Base-by-base conservation (phyloP, 2,113 vertebrate genomes). In the Hippocampus mohnikei region DNA sequence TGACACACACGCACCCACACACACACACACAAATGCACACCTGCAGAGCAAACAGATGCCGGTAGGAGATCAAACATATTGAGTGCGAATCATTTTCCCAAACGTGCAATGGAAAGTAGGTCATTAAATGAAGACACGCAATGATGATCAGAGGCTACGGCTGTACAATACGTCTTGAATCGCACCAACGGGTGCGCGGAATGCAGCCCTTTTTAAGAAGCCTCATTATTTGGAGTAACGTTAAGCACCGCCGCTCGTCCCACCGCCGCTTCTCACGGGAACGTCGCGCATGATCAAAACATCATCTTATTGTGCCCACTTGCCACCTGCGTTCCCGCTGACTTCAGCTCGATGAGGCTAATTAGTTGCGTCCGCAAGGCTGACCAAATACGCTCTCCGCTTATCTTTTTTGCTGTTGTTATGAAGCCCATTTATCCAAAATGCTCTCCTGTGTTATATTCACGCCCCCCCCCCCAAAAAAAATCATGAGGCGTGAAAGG, bases 61-160 rank as follows among this genome's bases (percentile, higher is more conserved):
- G 70, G 56, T 70, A 41, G 27, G 60, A 75, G 72, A 83, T 78
- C 63, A 74, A 80, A 86, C 67, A 63, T 75, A 72, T 16, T 53
- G 76, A 79, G 77, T 11, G 61, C 21, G 60, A 78, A 70, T 48
- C n/a, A 66, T 75, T 63, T 81, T 81, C 61, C 72, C 70, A 41
- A 60, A 81, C 80, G 70, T 75, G 63, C 56, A 44, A 46, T 75
- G 78, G 74, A 78, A 88, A 86, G 77, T 85, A 78, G 88, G 84
- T 84, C 80, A 87, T 82, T 71, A 70, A 61, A 61, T 79, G 48
- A 60, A 83, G 69, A 6, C 33, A 37, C 33, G 5, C 33, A 37
- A 60, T 60, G 41, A 66, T 67, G 42, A 44, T 76, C 40, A 40
- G 61, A 67, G 21, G 46, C 20, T 15, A 12, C 2, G 3, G 21